Evolutionary conservation across 2,113 vertebrate species (phyloP).

Genomic region (Stigmatopora argus): DNA sequence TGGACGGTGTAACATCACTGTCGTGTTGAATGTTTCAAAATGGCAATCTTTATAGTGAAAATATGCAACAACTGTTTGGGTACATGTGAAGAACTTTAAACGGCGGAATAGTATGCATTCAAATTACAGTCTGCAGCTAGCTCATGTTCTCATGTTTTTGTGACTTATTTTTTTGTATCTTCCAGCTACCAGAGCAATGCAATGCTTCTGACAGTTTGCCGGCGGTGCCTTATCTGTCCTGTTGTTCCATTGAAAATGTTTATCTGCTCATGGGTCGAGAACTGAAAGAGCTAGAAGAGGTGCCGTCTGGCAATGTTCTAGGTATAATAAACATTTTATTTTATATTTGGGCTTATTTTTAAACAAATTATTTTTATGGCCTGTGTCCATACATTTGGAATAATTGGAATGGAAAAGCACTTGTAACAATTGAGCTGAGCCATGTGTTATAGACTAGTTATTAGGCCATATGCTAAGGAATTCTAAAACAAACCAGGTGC

Average conservation of each 20-base stretch:
- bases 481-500: no score
- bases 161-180: background rate
- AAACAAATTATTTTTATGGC: background rate
- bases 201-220: constrained; percentile 58
- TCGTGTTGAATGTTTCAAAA: no score
- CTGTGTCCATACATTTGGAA: background rate
- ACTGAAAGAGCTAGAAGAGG: constrained; percentile 84
- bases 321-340: constrained; percentile 63
- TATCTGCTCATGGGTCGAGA: constrained; percentile 94
- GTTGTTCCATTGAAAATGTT: constrained; percentile 77
- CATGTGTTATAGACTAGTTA: no score
- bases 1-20: no score
- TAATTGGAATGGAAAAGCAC: no score
- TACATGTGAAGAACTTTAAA: no score
- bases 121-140: no score
- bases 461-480: no score
- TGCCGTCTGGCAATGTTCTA: constrained; percentile 88
- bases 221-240: constrained; percentile 76
- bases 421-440: no score
- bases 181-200: constrained; percentile 75
- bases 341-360: background rate
- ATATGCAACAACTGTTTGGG: no score
- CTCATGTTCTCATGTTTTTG: background rate
- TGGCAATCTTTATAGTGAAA: no score
- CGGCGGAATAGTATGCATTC: no score